Percentiles rank a stretch among this genome's conserved stretches.
Evolutionary conservation across 2,113 vertebrate species (phyloP).

Genomic region (Epinephelus cyanopodus): DNA sequence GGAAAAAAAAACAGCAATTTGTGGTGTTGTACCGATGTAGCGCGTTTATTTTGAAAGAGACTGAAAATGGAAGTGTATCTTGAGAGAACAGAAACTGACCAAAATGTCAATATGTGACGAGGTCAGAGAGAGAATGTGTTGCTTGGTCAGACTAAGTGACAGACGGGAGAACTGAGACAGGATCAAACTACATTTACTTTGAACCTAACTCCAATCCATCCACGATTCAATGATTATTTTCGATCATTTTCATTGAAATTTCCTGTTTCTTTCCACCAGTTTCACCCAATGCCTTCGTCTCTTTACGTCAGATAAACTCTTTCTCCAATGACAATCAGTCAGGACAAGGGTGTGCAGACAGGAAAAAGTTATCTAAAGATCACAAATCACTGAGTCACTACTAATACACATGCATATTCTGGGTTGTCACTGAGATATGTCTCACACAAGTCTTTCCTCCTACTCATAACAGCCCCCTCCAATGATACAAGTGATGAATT

Average conservation of each 20-base stretch:
- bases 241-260: background rate
- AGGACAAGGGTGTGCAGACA: background rate
- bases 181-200: slow-evolving; percentile 22
- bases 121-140: no score
- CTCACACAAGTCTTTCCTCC: background rate
- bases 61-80: no score
- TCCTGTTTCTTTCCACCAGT: background rate
- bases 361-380: background rate
- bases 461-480: background rate
- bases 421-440: background rate
- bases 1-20: no score
- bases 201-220: background rate
- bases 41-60: no score
- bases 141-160: background rate
- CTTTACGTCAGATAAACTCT: background rate
- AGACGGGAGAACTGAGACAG: background rate
- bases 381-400: background rate
- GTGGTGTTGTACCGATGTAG: no score
- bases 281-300: no score
- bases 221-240: background rate
- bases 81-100: no score
- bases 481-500: slow-evolving; percentile 6
- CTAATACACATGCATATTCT: background rate
- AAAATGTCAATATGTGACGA: no score
- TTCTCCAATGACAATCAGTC: background rate